phyloP scores from a whole-genome alignment of 2,888 invertebrate species.

The Operophtera brumata region DNA sequence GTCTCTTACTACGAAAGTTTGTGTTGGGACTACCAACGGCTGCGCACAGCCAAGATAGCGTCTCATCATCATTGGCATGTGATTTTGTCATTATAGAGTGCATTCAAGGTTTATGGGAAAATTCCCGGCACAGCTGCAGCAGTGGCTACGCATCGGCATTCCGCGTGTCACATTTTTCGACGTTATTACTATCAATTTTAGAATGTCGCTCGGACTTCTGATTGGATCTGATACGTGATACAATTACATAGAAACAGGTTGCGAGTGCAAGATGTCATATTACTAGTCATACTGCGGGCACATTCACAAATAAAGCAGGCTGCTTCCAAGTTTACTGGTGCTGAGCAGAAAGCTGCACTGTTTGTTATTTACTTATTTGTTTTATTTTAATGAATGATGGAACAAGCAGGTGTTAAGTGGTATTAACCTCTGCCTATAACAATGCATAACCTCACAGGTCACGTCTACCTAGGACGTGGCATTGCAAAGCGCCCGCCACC shows the following conservation, averaged over 20 bases:
- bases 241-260: slow-evolving; percentile 41
- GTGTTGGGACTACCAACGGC: no score
- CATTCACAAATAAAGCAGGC: not conserved
- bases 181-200: slow-evolving; percentile 20
- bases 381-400: no score
- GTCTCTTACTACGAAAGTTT: no score
- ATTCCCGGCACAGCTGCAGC: slow-evolving; percentile 1
- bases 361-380: no score
- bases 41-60: no score
- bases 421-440: no score
- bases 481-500: no score
- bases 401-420: no score
- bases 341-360: no score
- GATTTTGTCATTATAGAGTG: not conserved
- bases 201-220: slow-evolving; percentile 36
- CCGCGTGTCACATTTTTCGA: slow-evolving; percentile 15
- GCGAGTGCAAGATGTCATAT: slow-evolving; percentile 41
- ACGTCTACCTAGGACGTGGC: no score
- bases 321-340: no score
- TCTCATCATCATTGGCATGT: not conserved
- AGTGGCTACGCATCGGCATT: slow-evolving; percentile 14
- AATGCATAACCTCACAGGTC: no score
- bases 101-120: not conserved
- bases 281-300: slow-evolving; percentile 35
- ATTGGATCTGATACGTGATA: slow-evolving; percentile 50